Conservation (phyloP, 2,797 vertebrate genomes). For the Synaphobranchus kaupii region DNA sequence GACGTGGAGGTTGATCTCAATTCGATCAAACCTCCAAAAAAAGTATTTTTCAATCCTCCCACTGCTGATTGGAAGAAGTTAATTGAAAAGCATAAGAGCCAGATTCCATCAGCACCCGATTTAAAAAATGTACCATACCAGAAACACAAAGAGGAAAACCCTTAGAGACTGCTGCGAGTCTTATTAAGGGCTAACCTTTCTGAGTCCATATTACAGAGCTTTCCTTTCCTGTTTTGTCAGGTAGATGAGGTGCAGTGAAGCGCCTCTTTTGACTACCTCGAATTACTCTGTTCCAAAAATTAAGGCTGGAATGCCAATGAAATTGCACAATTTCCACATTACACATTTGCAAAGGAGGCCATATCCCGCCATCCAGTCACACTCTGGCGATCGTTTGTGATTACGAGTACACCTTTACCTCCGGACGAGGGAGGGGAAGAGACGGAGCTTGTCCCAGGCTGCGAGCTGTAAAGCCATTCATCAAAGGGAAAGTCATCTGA, state of each 20-base stretch:
- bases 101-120: not conserved
- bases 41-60: slow-evolving; percentile 58
- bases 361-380: not conserved
- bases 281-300: no score
- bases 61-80: slow-evolving; percentile 65
- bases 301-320: not conserved
- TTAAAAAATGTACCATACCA: not conserved
- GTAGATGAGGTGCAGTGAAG: no score
- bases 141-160: not conserved
- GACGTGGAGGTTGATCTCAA: slow-evolving; percentile 69
- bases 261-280: no score
- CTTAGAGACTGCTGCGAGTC: not conserved
- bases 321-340: not conserved
- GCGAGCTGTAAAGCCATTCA: slow-evolving; percentile 60
- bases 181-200: not conserved
- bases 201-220: not conserved
- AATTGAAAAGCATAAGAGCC: slow-evolving; percentile 28
- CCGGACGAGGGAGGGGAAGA: slow-evolving; percentile 80
- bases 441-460: slow-evolving; percentile 65
- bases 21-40: slow-evolving; percentile 60
- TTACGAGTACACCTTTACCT: slow-evolving; percentile 62
- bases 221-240: no score
- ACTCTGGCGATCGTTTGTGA: not conserved
- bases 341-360: not conserved
- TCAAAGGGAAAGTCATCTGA: slow-evolving; percentile 77